Evolutionary conservation across 2,113 vertebrate genomes (phyloP).

Genomic region (Ivindomyrus marchei): DNA sequence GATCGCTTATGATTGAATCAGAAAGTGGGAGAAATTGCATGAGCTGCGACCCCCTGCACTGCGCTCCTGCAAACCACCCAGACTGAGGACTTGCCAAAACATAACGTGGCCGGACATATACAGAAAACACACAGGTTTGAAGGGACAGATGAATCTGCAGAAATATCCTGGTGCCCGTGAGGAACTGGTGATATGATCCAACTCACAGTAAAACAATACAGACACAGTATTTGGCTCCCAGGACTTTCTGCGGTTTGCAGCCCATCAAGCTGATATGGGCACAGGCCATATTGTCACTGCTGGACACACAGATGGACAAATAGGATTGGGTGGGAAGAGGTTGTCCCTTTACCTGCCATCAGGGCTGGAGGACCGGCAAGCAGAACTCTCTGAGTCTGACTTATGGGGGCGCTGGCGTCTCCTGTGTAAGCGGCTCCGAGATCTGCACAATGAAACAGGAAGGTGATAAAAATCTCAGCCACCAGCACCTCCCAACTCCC

Average conservation of each 20-base stretch:
- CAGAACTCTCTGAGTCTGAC: slow-evolving; percentile 67
- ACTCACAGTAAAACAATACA: neutral
- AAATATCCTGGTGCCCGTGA: neutral
- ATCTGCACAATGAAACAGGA: slow-evolving; percentile 51
- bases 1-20: slow-evolving; percentile 12
- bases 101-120: neutral
- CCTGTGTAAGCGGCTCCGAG: slow-evolving; percentile 68
- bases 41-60: neutral
- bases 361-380: slow-evolving; percentile 63
- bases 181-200: neutral
- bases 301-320: slow-evolving; percentile 36
- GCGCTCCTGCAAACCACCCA: neutral
- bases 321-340: slow-evolving; percentile 46
- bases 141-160: neutral
- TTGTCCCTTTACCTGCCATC: slow-evolving; percentile 69
- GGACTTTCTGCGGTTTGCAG: neutral
- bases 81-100: neutral
- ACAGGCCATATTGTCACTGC: slow-evolving; percentile 51
- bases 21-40: neutral
- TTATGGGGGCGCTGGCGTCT: slow-evolving; percentile 58
- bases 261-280: slow-evolving; percentile 42
- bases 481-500: neutral
- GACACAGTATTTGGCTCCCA: neutral
- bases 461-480: neutral
- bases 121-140: neutral